phyloP scores from a whole-genome alignment of 2,113 vertebrate species.

The Silurus asotus region DNA sequence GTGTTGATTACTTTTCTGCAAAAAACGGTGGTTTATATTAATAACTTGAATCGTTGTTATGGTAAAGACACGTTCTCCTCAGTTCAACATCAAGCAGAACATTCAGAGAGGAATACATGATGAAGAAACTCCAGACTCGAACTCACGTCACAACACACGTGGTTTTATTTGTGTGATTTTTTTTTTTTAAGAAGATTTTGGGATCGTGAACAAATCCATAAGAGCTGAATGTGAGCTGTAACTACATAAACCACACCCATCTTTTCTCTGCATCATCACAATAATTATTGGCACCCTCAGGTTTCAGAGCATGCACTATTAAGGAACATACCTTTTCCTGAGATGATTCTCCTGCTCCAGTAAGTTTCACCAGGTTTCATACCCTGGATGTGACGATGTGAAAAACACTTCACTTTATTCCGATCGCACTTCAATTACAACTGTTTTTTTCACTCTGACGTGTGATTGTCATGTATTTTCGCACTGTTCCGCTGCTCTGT shows the following conservation, averaged over 20 bases:
- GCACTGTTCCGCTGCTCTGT: conserved; percentile 36
- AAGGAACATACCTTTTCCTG: neutral
- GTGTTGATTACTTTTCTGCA: neutral
- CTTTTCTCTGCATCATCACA: neutral
- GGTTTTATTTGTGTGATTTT: too few relatives aligned
- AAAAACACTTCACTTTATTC: neutral
- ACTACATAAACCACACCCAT: neutral
- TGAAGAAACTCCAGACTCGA: too few relatives aligned
- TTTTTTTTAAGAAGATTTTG: too few relatives aligned
- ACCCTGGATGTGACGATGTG: neutral
- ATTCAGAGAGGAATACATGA: too few relatives aligned
- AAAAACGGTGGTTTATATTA: neutral
- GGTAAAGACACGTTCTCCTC: too few relatives aligned
- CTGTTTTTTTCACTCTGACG: conserved; percentile 11
- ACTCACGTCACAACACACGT: too few relatives aligned
- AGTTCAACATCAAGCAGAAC: too few relatives aligned
- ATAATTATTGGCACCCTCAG: neutral
- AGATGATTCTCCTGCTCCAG: neutral
- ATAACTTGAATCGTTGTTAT: neutral
- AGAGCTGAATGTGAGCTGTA: neutral
- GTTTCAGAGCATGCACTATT: neutral
- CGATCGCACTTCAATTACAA: neutral
- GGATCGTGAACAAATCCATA: too few relatives aligned
- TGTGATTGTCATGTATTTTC: conserved; percentile 17
- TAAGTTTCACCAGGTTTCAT: neutral